A percentile compares a stretch with the other conserved stretches of the same genome.
Evolutionary conservation across 2,113 vertebrate genomes (phyloP).

Genomic region (Pogona vitticeps): DNA sequence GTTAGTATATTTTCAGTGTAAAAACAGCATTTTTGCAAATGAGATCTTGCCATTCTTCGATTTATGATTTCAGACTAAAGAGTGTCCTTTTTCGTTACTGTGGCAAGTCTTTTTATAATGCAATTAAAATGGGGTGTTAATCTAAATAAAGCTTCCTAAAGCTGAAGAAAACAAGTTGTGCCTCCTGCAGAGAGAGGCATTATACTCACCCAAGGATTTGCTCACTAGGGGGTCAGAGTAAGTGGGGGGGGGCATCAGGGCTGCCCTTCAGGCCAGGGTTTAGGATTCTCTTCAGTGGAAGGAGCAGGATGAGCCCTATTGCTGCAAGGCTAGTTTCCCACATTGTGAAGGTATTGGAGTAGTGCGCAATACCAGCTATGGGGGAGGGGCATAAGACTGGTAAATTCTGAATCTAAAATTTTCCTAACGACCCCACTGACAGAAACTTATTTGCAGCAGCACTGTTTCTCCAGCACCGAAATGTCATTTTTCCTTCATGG

Average conservation of each 20-base stretch:
- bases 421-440: not conserved
- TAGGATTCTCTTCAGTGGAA: not conserved
- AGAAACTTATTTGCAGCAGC: rapidly evolving
- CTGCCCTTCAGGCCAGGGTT: not conserved
- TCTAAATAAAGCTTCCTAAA: rapidly evolving
- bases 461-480: too few species aligned
- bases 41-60: not conserved
- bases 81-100: slow-evolving; percentile 11
- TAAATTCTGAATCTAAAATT: not conserved
- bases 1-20: slow-evolving; percentile 44
- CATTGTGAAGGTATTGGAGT: not conserved
- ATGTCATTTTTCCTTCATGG: too few species aligned
- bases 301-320: not conserved
- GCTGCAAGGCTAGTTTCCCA: not conserved
- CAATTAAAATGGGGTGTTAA: not conserved
- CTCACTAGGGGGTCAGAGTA: rapidly evolving
- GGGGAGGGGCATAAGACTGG: too few species aligned
- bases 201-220: rapidly evolving
- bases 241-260: not conserved
- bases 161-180: not conserved
- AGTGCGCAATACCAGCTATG: not conserved
- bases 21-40: slow-evolving; percentile 46
- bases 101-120: not conserved
- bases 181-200: rapidly evolving
- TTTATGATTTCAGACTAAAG: slow-evolving; percentile 5